A percentile compares a stretch with the other conserved stretches of the same genome.
Conservation (phyloP, 2,113 vertebrate species). For the Pseudopipra pipra region DNA sequence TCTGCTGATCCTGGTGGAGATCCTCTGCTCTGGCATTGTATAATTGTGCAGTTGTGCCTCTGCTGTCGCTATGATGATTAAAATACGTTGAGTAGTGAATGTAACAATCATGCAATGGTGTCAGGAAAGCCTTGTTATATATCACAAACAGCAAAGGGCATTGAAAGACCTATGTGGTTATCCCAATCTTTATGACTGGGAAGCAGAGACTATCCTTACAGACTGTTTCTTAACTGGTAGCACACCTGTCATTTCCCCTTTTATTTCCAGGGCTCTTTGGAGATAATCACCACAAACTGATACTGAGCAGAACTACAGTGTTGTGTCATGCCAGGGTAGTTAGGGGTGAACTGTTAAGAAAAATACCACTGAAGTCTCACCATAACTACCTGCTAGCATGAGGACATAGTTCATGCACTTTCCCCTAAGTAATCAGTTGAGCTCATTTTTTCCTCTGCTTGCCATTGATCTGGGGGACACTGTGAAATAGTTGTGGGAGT, state of each 20-base stretch:
- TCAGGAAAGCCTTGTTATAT: background rate
- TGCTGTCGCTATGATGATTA: background rate
- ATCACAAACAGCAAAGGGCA: background rate
- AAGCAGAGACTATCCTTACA: background rate
- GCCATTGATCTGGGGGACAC: background rate
- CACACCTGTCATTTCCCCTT: background rate
- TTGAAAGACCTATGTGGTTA: background rate
- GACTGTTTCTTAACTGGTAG: background rate
- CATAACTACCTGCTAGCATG: background rate
- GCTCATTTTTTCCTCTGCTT: background rate
- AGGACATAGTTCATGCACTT: background rate
- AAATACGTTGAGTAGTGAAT: background rate
- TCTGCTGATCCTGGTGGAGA: background rate
- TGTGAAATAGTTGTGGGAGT: background rate
- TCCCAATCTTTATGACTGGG: background rate
- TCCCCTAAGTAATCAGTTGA: background rate
- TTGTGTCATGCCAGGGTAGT: background rate
- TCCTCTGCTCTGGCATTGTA: background rate
- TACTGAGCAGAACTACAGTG: background rate
- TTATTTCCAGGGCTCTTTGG: background rate
- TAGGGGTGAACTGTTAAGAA: background rate
- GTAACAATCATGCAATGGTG: background rate
- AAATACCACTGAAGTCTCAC: background rate
- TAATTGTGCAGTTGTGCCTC: background rate
- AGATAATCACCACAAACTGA: background rate